A percentile compares a stretch with the other conserved stretches of the same genome.
phyloP scores from a whole-genome alignment of 1,140 invertebrate genomes.

The Campoletis sonorensis region DNA sequence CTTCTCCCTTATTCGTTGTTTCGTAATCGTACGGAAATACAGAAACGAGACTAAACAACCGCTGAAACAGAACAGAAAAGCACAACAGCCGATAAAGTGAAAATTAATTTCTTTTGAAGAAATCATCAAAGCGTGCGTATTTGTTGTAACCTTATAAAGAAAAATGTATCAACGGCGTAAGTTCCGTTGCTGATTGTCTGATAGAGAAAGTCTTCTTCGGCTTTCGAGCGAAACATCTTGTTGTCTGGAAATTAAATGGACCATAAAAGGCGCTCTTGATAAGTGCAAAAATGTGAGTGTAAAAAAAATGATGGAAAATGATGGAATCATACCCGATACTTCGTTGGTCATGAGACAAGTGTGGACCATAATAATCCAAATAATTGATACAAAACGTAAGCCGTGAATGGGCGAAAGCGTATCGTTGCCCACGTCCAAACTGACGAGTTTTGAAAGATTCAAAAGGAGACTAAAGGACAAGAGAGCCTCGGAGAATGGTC shows the following conservation, averaged over 20 bases:
- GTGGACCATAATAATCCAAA: conserved; percentile 73
- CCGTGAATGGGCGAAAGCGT: conserved; percentile 73
- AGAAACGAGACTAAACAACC: conserved; percentile 73
- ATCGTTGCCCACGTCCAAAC: conserved; percentile 65
- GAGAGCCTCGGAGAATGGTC: conserved; percentile 61
- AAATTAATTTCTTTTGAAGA: no score
- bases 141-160: conserved; percentile 67
- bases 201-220: conserved; percentile 70
- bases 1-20: conserved; percentile 60
- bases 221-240: conserved; percentile 62
- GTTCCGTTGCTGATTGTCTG: conserved; percentile 71
- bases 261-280: background rate
- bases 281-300: background rate
- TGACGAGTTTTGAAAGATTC: conserved; percentile 63
- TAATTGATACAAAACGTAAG: conserved; percentile 69
- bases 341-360: conserved; percentile 69
- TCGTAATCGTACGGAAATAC: conserved; percentile 70
- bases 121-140: background rate
- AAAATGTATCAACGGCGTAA: conserved; percentile 74
- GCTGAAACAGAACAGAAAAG: no score
- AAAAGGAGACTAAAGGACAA: conserved; percentile 65
- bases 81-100: no score
- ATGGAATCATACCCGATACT: conserved; percentile 64
- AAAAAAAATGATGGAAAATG: background rate
- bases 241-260: conserved; percentile 63